Evolutionary conservation across 2,888 invertebrate species (phyloP), one percentile per base, ranked within the genome.

Genomic region (Unio delphinus): DNA sequence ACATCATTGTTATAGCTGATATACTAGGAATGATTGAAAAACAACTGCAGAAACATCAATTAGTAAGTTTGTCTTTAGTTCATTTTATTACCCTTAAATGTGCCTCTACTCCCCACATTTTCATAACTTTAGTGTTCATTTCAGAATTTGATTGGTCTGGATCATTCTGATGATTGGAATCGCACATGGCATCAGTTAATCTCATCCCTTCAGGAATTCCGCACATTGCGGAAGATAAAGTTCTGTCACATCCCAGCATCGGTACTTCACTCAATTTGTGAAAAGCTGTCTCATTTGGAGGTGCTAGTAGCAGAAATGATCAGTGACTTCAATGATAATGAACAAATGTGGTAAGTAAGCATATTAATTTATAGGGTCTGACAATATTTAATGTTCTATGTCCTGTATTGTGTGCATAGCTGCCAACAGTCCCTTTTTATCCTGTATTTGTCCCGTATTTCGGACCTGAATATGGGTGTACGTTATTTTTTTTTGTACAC

Each of bases 161-260:
- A 65, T 45, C 83, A 82, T 65, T 67, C 65, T 61, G 79, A 78
- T 28, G 85, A 84, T 68, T 67, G 74, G 34, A 83, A 81, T 68
- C 64, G 78, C 56, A 84, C 83, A 0, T 87, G 87, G 87, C 80
- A 83, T 61, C 77, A 83, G 69, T 67, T 88, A 58, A 73, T 80
- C 11, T 79, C 80, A 28, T 70, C 79, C 26, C 68, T 87, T n/a
- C 75, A 74, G 26, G 70, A 79, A n/a, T 69, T 86, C 45, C 63
- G 64, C 11, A 72, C 61, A 20, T 68, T 88, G 57, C 76, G 73
- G 45, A 69, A 75, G 56, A 71, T 88, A n/a, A 69, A 80, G 34
- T 85, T 88, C 74, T 83, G 84, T 34, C 72, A 80, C 62, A 83
- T 85, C n/a, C 86, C 87, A 8, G 77, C 81, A 7, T 69, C 76